phyloP scores from a whole-genome alignment of 2,888 invertebrate species.

The Andrena camellia region DNA sequence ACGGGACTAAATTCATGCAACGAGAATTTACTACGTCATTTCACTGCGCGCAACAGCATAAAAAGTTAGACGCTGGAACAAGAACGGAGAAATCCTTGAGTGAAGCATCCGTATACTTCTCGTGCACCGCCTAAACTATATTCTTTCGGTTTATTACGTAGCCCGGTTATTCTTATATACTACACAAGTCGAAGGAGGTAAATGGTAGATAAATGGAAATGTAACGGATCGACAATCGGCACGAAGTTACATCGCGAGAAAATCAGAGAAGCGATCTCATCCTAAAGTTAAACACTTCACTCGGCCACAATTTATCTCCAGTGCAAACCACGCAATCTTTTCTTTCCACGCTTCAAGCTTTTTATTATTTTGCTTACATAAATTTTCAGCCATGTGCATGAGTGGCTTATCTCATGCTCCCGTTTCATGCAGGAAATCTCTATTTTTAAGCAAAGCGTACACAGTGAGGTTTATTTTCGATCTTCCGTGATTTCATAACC shows the following conservation, averaged over 20 bases:
- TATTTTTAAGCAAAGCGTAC: constrained; percentile 56
- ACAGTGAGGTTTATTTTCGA: constrained; percentile 53
- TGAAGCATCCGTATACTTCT: constrained; percentile 18
- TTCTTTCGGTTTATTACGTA: constrained; percentile 6
- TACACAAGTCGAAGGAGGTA: not conserved
- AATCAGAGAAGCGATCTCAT: not conserved
- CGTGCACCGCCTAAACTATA: constrained; percentile 3
- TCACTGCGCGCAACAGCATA: constrained; percentile 52
- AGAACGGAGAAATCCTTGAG: constrained; percentile 50
- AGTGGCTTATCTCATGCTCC: constrained; percentile 59
- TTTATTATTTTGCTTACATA: constrained; percentile 55
- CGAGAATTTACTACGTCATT: constrained; percentile 69
- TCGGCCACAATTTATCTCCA: not conserved
- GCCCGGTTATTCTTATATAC: not conserved
- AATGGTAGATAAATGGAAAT: too few species aligned
- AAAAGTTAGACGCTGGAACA: constrained; percentile 61
- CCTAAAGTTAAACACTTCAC: not conserved
- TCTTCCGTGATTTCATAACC: constrained; percentile 43
- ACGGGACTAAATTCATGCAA: constrained; percentile 65
- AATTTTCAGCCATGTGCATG: constrained; percentile 50
- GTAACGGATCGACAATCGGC: not conserved
- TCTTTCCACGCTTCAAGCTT: constrained; percentile 16
- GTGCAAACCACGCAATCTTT: not conserved
- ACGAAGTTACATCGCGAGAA: not conserved
- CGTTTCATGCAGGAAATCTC: constrained; percentile 44